Percentiles rank a stretch among this genome's conserved stretches.
phyloP scores from a whole-genome alignment of 2,888 invertebrate genomes.

The Dryobotodes eremita region DNA sequence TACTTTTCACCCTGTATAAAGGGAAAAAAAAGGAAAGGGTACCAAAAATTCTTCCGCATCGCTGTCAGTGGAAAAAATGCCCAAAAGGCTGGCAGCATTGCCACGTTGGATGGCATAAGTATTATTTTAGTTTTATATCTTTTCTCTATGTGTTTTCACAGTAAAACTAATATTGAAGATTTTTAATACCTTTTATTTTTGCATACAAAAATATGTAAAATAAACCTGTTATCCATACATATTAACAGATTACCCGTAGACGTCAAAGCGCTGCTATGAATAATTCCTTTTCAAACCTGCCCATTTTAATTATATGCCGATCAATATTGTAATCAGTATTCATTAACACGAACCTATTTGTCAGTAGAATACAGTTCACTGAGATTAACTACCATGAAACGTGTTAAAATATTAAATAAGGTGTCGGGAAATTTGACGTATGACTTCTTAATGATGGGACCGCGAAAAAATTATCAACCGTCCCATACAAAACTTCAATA shows the following conservation, averaged over 20 bases:
- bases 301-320: constrained; percentile 36
- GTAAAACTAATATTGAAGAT: not conserved
- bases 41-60: too few species aligned
- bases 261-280: constrained; percentile 48
- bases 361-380: constrained; percentile 15
- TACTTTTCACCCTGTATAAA: too few species aligned
- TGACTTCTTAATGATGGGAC: too few species aligned
- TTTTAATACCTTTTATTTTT: not conserved
- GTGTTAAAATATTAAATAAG: not conserved
- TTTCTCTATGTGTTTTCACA: too few species aligned
- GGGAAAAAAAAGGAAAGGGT: too few species aligned
- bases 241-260: constrained; percentile 41
- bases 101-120: too few species aligned
- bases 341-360: constrained; percentile 25
- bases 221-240: constrained; percentile 27
- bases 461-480: too few species aligned
- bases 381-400: not conserved
- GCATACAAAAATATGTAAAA: constrained; percentile 19
- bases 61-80: too few species aligned
- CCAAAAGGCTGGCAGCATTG: too few species aligned
- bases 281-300: constrained; percentile 47
- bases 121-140: too few species aligned
- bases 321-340: constrained; percentile 45
- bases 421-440: too few species aligned
- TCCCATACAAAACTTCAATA: too few species aligned